Percentiles rank a stretch among this genome's conserved stretches.
phyloP scores from a whole-genome alignment of 2,888 invertebrate genomes.

The Philopedon plagiatum region DNA sequence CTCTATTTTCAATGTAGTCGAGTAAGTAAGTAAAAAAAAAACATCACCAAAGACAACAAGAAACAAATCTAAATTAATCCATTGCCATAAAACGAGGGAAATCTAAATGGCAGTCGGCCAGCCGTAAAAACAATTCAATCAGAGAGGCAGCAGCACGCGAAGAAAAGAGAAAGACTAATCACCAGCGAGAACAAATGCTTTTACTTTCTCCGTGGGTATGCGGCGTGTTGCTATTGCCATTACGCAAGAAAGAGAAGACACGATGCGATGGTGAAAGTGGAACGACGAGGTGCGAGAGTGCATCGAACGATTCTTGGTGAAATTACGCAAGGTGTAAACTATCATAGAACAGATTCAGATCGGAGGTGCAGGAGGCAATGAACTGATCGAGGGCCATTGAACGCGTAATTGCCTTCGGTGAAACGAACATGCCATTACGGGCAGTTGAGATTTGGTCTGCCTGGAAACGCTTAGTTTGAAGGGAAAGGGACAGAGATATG shows the following conservation, averaged over 20 bases:
- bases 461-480: too few species aligned
- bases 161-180: conserved; percentile 44
- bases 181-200: conserved; percentile 38
- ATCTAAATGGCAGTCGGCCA: conserved; percentile 33
- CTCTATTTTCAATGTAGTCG: too few species aligned
- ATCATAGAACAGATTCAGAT: conserved; percentile 35
- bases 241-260: conserved; percentile 48
- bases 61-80: neutral
- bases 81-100: conserved; percentile 1
- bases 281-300: conserved; percentile 37
- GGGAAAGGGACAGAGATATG: too few species aligned
- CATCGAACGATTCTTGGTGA: conserved; percentile 46
- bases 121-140: conserved; percentile 40
- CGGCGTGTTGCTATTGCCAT: conserved; percentile 21
- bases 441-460: neutral
- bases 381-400: conserved; percentile 43
- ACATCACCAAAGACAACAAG: neutral
- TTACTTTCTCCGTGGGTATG: conserved; percentile 56
- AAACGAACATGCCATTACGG: neutral
- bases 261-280: conserved; percentile 43
- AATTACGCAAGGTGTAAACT: conserved; percentile 49
- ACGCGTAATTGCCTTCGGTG: conserved; percentile 29
- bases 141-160: conserved; percentile 32
- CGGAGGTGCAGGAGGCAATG: conserved; percentile 42
- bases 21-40: neutral